Evolutionary conservation across 2,888 invertebrate species (phyloP).

Genomic region (Kuschelorhynchus macadamiae): DNA sequence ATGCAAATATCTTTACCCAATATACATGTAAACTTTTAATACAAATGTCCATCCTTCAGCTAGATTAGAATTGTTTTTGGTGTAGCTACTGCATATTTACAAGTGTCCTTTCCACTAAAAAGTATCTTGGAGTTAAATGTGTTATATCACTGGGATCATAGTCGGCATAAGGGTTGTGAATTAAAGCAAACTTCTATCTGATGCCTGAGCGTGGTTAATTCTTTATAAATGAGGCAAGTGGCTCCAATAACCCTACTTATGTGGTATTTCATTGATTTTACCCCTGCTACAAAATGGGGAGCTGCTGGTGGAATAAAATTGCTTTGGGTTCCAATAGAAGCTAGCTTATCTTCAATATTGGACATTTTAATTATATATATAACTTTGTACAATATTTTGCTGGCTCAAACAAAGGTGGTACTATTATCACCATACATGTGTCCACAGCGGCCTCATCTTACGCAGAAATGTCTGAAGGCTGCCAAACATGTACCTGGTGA

Average conservation of each 20-base stretch:
- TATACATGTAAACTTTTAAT: too few relatives aligned
- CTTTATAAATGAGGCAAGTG: background rate
- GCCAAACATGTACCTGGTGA: background rate
- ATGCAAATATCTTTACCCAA: too few relatives aligned
- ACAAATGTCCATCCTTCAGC: too few relatives aligned
- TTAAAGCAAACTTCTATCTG: conserved; percentile 6
- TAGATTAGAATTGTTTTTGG: too few relatives aligned
- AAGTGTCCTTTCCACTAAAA: background rate
- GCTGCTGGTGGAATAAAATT: background rate
- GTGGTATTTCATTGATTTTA: background rate
- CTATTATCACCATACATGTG: background rate
- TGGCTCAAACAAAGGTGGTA: background rate
- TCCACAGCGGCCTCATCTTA: background rate
- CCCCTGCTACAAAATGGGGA: background rate
- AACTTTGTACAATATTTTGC: background rate
- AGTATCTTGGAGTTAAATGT: background rate
- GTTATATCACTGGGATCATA: background rate
- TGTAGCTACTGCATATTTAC: background rate
- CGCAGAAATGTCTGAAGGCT: background rate
- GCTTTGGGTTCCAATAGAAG: background rate
- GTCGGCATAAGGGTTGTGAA: background rate
- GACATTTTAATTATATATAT: background rate
- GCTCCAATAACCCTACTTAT: background rate
- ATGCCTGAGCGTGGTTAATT: background rate
- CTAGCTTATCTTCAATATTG: background rate